Evolutionary conservation across 2,888 invertebrate species (phyloP), one percentile per base, ranked within the genome.

Genomic region (Leptopterna dolabrata): DNA sequence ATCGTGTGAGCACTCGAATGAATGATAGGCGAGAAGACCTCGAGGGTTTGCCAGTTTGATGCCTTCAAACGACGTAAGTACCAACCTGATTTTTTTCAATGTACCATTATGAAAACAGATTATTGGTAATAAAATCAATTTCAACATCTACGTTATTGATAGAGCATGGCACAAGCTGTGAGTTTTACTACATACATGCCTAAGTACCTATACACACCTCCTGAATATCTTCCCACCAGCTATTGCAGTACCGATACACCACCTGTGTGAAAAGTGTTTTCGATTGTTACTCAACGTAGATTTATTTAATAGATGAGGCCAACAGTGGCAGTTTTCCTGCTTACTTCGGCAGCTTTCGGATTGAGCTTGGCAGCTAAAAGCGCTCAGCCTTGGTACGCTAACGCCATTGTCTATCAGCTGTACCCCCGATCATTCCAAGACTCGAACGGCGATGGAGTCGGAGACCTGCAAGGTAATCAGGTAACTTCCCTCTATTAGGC

Each of bases 351-450:
- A 63, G 63, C 24, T 13, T 63, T 63, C 1, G 27, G 19, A 9
- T 9, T 11, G 6, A 13, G 19, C 0, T 24, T 0, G 24, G 24
- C 2, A 11, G 9, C 24, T 7, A n/a, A 9, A 11, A 63, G 13
- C 13, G 63, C 1, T 24, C 19, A 91, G 47, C 88, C 89, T n/a
- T 98, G 98, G 98, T 97, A 96, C 95, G 93, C 96, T 91, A 95
- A 94, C 84, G 94, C 95, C 51, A 93, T 95, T 9, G 94, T 97
- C 80, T 98, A 98, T 92, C 97, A 98, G 92, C 95, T 97, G 87
- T 96, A 96, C 91, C 96, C 97, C 0, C 93, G 96, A 84, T 96
- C 97, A 0, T 98, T 96, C 92, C 95, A 94, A 91, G 98, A 98
- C 91, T 94, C 95, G 16, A 93, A 96, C 91, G 95, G 95, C 0